Base-by-base conservation (phyloP, 2,888 invertebrate species). In the Orgyia antiqua region DNA sequence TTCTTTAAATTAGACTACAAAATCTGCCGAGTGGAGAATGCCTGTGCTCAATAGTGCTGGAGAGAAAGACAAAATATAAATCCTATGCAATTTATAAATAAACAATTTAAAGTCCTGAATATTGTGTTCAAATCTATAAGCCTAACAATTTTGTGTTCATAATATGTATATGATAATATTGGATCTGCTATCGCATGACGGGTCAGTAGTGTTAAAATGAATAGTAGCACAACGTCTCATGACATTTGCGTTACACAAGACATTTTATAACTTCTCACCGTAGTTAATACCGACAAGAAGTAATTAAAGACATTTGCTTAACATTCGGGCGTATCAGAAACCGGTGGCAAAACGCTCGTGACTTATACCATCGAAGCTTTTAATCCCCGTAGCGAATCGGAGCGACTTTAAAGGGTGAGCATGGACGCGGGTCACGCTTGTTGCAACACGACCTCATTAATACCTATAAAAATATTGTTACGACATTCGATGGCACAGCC, bases 371-470 rank as follows among this genome's bases (percentile, higher is more conserved):
- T 29, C 27, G 33, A 30, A 20, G 42, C 42, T 47, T n/a, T n/a
- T 65, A 68, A 69, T 63, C 63, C 59, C 62, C 63, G 58, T 53
- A 36, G 35, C 71, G 56, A 73, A 72, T 70, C 58, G 52, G 50
- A 34, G 38, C 45, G 31, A 24, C 29, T 33, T 43, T 51, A 61
- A 64, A 70, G 68, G 70, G 66, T 66, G 61, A 33, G 39, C 29
- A 30, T 36, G 28, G 31, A 31, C 33, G 31, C 45, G 36, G 56
- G 64, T 67, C 71, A 70, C 68, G 68, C 54, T 38, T 19, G 24
- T 61, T 51, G 27, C 40, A 53, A 48, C 65, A 65, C 41, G 61
- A 41, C 63, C 61, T 61, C 58, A 57, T 64, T 63, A 50, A 45
- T 44, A 42, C 45, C 36, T 51, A 43, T 43, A 45, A 57, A 51